Conservation (phyloP, 2,113 vertebrate species). For the Gambusia holbrooki region DNA sequence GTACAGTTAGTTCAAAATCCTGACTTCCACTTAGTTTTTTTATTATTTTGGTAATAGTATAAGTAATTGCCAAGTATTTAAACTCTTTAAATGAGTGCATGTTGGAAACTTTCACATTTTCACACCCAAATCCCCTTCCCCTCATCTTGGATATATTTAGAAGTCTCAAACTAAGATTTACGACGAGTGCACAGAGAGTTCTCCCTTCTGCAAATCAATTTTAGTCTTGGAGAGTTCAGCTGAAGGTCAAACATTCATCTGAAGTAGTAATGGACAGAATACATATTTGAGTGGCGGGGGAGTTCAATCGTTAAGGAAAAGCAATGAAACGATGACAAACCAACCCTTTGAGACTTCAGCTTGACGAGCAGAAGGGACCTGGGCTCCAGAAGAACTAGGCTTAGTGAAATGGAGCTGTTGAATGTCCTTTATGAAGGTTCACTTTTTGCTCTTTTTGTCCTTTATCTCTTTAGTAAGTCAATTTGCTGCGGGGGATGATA, state of each 20-base stretch:
- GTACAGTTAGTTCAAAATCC: not conserved
- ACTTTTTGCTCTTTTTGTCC: slow-evolving; percentile 50
- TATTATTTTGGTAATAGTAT: not conserved
- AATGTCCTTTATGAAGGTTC: slow-evolving; percentile 44
- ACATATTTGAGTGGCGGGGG: not conserved
- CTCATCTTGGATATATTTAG: not conserved
- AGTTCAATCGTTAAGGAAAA: slow-evolving; percentile 16
- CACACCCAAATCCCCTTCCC: not conserved
- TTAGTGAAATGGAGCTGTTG: slow-evolving; percentile 46
- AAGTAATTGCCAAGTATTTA: not conserved
- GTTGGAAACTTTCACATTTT: not conserved
- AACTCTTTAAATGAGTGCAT: not conserved
- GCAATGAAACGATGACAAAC: slow-evolving; percentile 33
- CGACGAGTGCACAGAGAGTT: not conserved
- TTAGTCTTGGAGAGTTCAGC: not conserved
- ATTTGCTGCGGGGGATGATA: slow-evolving; percentile 43
- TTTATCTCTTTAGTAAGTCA: slow-evolving; percentile 51
- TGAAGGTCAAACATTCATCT: slow-evolving; percentile 15
- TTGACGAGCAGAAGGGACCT: slow-evolving; percentile 32
- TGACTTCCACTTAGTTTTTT: not conserved
- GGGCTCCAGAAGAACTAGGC: slow-evolving; percentile 14
- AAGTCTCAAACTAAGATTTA: not conserved
- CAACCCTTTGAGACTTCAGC: slow-evolving; percentile 26
- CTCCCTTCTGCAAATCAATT: not conserved
- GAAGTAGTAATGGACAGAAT: slow-evolving; percentile 13